Evolutionary conservation across 2,113 vertebrate genomes (phyloP), one percentile per base, ranked within the genome.

Genomic region (Psilopogon haemacephalus): DNA sequence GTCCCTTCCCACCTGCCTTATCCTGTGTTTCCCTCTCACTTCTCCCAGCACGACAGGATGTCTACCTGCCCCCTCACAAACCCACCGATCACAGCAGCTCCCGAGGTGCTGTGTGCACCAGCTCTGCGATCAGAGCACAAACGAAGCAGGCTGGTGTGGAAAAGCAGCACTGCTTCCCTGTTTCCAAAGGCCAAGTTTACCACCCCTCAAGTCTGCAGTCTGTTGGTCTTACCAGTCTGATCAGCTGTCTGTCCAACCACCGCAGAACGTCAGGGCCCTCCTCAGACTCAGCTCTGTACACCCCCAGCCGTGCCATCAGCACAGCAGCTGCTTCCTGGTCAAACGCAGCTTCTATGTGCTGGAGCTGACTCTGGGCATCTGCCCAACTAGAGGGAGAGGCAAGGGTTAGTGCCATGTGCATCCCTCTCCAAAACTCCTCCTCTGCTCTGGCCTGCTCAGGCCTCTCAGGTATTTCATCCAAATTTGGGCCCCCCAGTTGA

Each of bases 201-300:
- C 56, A 55, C 30, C 83, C 5, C 30, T 16, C 44, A 48, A 56
- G 62, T 16, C n/a, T 28, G 55, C 54, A 72, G 40, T 3, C 26
- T 79, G 8, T 35, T 68, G 44, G 24, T 88, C 98, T 98, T 97
- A 99, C 99, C 97, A 99, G 98, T 92, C 99, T 98, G 95, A 99
- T 99, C 32, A 99, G 98, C 93, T 99, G 99, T n/a, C 99, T 98
- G 97, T 99, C 99, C 27, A 99, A 98, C 99, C 99, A 99, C 14
- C 99, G 98, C 55, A 99, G 98, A 17, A 99, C 99, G 5, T 99
- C 99, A 0, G 99, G 99, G 9, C 99, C 99, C 90, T 99, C 99
- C 94, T 99, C 99, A 0, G 99, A 99, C 94, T 99, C 99, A 0
- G 98, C 98, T 86, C 99, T 97, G 96, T 99, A 99, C 54, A 99